These are phyloP conservation scores for Knipowitschia caucasica DNA, from an alignment of 2,797 vertebrate species.

Conservation along the genomic window DNA sequence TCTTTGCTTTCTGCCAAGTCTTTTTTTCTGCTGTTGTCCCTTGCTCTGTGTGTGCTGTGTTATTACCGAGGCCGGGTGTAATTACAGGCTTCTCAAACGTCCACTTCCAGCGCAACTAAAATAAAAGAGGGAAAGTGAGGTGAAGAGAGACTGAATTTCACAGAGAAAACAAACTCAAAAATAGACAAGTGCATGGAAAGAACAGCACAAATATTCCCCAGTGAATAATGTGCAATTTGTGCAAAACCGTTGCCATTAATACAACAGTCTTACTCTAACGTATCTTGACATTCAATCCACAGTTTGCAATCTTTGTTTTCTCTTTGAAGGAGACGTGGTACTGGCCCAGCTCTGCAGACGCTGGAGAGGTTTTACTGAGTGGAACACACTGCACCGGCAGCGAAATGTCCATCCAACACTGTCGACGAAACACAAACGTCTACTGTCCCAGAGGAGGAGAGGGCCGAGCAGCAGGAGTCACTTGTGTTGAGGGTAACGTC, in stretches of 20 bases:
- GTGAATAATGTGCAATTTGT: slow-evolving; percentile 65
- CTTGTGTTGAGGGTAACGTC: slow-evolving; percentile 85
- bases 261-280: slow-evolving; percentile 1
- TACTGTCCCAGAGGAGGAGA: slow-evolving; percentile 88
- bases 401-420: slow-evolving; percentile 90
- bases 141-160: slow-evolving; percentile 60
- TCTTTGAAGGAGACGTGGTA: slow-evolving; percentile 90
- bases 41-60: slow-evolving; percentile 60
- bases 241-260: slow-evolving; percentile 39
- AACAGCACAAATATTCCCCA: slow-evolving; percentile 36
- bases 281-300: slow-evolving; percentile 5
- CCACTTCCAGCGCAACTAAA: slow-evolving; percentile 70
- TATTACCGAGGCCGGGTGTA: slow-evolving; percentile 75
- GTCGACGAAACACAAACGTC: slow-evolving; percentile 83
- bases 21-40: slow-evolving; percentile 27
- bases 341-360: slow-evolving; percentile 83
- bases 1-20: slow-evolving; percentile 14
- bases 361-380: slow-evolving; percentile 82
- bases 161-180: slow-evolving; percentile 77
- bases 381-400: slow-evolving; percentile 88
- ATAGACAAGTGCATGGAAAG: slow-evolving; percentile 67
- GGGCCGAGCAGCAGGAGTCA: slow-evolving; percentile 85
- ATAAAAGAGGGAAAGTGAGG: slow-evolving; percentile 73
- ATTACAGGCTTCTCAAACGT: slow-evolving; percentile 76
- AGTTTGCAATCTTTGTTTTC: background rate